phyloP scores from a whole-genome alignment of 2,113 vertebrate species.

The Nycticorax nycticorax region DNA sequence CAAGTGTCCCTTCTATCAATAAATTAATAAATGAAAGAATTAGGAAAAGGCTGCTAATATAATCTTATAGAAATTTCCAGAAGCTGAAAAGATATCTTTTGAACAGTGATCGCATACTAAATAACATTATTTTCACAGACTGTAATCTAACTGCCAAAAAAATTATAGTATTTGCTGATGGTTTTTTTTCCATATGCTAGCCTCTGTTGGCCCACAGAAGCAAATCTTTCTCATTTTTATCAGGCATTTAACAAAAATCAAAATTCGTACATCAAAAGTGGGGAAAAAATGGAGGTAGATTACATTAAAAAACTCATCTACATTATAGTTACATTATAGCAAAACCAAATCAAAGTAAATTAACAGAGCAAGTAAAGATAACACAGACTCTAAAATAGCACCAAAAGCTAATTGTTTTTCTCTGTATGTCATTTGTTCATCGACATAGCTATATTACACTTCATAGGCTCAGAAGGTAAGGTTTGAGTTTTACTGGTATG shows the following conservation, averaged over 20 bases:
- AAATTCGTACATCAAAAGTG: not conserved
- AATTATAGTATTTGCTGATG: not conserved
- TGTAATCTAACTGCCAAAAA: not conserved
- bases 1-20: not conserved
- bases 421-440: not conserved
- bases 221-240: not conserved
- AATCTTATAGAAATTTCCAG: not conserved
- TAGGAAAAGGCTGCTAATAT: not conserved
- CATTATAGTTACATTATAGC: not conserved
- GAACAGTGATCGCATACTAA: not conserved
- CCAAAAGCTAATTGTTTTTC: not conserved
- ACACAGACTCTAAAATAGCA: not conserved
- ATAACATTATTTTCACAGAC: not conserved
- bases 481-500: not conserved
- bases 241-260: not conserved
- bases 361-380: not conserved
- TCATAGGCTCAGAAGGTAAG: not conserved
- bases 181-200: not conserved
- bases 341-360: not conserved
- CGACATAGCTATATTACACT: not conserved
- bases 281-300: not conserved
- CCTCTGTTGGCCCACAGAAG: not conserved
- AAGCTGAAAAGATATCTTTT: not conserved
- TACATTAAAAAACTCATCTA: not conserved
- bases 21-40: not conserved